These are phyloP conservation scores for Aldrovandia affinis DNA, from an alignment of 2,797 vertebrate genomes.

Conservation along the genomic window DNA sequence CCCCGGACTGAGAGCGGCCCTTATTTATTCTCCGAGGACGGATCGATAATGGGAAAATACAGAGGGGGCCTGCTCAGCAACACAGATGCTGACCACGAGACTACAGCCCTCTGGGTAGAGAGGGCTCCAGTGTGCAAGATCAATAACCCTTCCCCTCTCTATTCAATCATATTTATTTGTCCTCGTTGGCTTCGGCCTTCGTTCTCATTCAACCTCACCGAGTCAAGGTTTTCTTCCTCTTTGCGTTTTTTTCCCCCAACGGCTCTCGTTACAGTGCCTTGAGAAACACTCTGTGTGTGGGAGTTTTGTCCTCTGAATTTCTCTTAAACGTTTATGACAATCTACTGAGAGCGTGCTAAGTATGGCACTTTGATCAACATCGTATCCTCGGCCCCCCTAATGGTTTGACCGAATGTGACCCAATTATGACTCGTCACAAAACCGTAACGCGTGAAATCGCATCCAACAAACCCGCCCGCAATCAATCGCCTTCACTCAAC, in stretches of 20 bases:
- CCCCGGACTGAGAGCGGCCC: conserved; percentile 24
- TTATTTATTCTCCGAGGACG: conserved; percentile 24
- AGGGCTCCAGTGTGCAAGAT: conserved; percentile 24
- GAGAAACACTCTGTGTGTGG: neutral
- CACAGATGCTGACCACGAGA: conserved; percentile 9
- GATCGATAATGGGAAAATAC: conserved; percentile 44
- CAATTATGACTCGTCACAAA: too few relatives aligned
- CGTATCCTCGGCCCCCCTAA: too few relatives aligned
- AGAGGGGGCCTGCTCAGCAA: neutral
- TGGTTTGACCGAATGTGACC: too few relatives aligned
- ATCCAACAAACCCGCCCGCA: too few relatives aligned
- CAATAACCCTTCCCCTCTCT: conserved; percentile 37
- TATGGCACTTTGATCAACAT: too few relatives aligned
- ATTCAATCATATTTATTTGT: conserved; percentile 53
- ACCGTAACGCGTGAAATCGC: too few relatives aligned
- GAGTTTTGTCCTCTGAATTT: neutral
- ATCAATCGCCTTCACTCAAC: too few relatives aligned
- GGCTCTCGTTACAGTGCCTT: neutral
- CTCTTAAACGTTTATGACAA: neutral
- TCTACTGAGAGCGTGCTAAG: neutral
- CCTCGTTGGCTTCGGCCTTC: conserved; percentile 42
- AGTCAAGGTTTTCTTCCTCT: conserved; percentile 2
- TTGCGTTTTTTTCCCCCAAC: too few relatives aligned
- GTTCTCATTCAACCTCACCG: neutral
- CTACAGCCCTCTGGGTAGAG: conserved; percentile 33